phyloP scores from a whole-genome alignment of 2,888 invertebrate genomes.

The Nephrocerus scutellatus region DNA sequence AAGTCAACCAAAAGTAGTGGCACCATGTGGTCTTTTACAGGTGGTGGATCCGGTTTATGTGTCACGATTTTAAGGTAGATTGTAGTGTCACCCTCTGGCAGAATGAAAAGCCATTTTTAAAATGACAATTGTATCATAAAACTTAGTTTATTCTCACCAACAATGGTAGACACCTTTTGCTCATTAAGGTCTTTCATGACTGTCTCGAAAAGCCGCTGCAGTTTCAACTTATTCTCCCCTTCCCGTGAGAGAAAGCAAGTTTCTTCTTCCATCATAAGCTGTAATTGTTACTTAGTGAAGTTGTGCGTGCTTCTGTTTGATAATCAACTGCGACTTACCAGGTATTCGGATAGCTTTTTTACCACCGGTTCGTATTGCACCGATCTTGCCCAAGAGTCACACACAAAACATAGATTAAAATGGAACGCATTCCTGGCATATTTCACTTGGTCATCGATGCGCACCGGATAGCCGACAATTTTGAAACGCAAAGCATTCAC shows the following conservation, averaged over 20 bases:
- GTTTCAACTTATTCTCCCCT: slow-evolving; percentile 56
- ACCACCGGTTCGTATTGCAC: slow-evolving; percentile 92
- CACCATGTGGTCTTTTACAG: slow-evolving; percentile 83
- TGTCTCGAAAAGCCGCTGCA: slow-evolving; percentile 70
- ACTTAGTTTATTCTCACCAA: slow-evolving; percentile 50
- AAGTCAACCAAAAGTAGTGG: slow-evolving; percentile 68
- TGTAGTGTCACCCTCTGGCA: slow-evolving; percentile 73
- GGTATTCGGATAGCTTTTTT: slow-evolving; percentile 86
- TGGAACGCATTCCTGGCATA: slow-evolving; percentile 91
- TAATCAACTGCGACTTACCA: slow-evolving; percentile 53
- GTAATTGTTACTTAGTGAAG: too few species aligned
- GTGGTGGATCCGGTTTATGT: slow-evolving; percentile 70
- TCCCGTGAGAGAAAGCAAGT: slow-evolving; percentile 71
- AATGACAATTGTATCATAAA: slow-evolving; percentile 1
- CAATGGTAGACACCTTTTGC: slow-evolving; percentile 68
- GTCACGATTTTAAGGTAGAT: slow-evolving; percentile 84
- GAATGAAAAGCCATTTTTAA: slow-evolving; percentile 5
- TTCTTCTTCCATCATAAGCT: slow-evolving; percentile 81
- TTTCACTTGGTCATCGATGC: slow-evolving; percentile 78
- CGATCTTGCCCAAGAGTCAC: slow-evolving; percentile 80
- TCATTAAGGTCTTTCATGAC: slow-evolving; percentile 77
- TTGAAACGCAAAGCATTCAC: slow-evolving; percentile 75
- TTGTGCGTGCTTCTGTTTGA: neutral
- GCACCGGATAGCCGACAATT: slow-evolving; percentile 87
- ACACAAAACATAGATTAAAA: slow-evolving; percentile 92